Percentiles rank a stretch among this genome's conserved stretches.
These are phyloP conservation scores for Cirrhinus molitorella DNA, from an alignment of 2,797 vertebrate genomes.

Conservation along the genomic window DNA sequence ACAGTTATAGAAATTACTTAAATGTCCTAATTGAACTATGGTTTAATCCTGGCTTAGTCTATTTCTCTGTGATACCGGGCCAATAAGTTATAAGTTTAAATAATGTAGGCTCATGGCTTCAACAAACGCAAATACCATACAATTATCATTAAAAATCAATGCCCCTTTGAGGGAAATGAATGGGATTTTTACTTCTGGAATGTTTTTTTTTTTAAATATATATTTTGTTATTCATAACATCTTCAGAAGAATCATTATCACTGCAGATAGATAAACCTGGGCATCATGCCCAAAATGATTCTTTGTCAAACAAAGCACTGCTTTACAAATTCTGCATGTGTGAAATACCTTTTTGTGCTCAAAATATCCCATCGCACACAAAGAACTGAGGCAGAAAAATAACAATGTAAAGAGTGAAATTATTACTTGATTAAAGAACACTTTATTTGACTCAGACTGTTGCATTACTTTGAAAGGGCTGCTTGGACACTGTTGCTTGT, in stretches of 20 bases:
- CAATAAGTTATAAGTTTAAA: too few species aligned
- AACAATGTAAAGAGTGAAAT: too few species aligned
- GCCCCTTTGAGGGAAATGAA: background rate
- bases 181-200: background rate
- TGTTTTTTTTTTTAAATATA: too few species aligned
- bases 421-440: too few species aligned
- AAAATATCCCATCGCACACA: background rate
- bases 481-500: too few species aligned
- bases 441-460: background rate
- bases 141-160: background rate
- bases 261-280: background rate
- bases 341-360: background rate
- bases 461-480: too few species aligned
- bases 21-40: too few species aligned
- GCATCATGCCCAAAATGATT: background rate
- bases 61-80: too few species aligned
- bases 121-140: background rate
- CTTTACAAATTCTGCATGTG: background rate
- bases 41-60: too few species aligned
- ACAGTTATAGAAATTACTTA: too few species aligned
- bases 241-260: background rate
- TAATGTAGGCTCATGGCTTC: background rate
- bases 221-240: background rate
- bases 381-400: background rate
- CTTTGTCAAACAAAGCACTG: background rate